Evolutionary conservation across 2,113 vertebrate species (phyloP).

Genomic region (Galemys pyrenaicus): DNA sequence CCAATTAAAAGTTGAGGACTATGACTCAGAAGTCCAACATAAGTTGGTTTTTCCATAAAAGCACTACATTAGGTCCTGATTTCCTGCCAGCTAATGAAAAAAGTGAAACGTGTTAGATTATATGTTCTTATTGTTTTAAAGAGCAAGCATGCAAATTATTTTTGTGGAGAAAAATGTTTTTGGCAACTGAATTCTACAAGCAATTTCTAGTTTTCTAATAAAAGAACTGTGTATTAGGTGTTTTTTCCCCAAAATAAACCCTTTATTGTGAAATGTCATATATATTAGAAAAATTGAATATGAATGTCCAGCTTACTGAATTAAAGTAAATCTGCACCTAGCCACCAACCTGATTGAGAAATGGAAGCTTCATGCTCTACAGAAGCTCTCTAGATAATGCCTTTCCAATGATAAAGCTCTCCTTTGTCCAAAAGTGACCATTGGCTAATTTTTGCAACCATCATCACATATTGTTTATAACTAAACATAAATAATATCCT

Average conservation of each 20-base stretch:
- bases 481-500: background rate
- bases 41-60: background rate
- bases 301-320: background rate
- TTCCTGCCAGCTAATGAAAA: background rate
- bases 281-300: background rate
- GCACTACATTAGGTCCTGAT: background rate
- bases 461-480: background rate
- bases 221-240: background rate
- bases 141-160: slow-evolving; percentile 13
- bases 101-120: background rate
- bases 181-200: slow-evolving; percentile 21
- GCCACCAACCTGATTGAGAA: background rate
- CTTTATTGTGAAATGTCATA: background rate
- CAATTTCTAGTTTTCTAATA: slow-evolving; percentile 22
- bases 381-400: fast-evolving
- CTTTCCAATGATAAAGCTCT: background rate
- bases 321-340: background rate
- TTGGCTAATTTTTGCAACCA: background rate
- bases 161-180: background rate
- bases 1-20: background rate
- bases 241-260: background rate
- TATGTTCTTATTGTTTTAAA: background rate
- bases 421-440: background rate
- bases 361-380: background rate
- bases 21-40: background rate